phyloP scores from a whole-genome alignment of 2,888 invertebrate species.

The Sminthurinus aureus region DNA sequence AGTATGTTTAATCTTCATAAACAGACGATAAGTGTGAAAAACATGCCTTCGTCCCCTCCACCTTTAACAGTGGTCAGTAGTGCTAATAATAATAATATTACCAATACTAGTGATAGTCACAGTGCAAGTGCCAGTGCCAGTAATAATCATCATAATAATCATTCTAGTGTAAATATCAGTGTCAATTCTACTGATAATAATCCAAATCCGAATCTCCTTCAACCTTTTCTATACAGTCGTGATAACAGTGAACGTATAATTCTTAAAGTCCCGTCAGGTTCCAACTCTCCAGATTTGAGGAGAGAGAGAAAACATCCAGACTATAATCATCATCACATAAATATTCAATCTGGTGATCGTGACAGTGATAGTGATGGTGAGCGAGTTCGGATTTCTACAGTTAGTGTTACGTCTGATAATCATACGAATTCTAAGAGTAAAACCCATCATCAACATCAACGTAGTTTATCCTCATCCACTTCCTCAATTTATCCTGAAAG shows the following conservation, averaged over 20 bases:
- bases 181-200: too few relatives aligned
- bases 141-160: background rate
- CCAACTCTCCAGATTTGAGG: background rate
- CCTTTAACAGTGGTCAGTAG: background rate
- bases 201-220: too few relatives aligned
- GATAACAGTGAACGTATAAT: too few relatives aligned
- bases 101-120: background rate
- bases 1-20: slow-evolving; percentile 12
- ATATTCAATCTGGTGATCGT: too few relatives aligned
- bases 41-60: slow-evolving; percentile 11
- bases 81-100: background rate
- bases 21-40: slow-evolving; percentile 28
- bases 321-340: background rate
- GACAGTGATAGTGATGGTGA: too few relatives aligned
- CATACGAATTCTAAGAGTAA: too few relatives aligned
- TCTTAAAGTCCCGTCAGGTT: background rate
- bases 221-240: too few relatives aligned
- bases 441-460: too few relatives aligned
- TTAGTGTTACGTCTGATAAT: too few relatives aligned
- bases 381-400: too few relatives aligned
- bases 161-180: background rate
- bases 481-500: slow-evolving; percentile 11
- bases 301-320: background rate
- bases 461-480: background rate
- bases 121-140: background rate